Evolutionary conservation across 2,113 vertebrate species (phyloP).

Genomic region (Dipodomys spectabilis): DNA sequence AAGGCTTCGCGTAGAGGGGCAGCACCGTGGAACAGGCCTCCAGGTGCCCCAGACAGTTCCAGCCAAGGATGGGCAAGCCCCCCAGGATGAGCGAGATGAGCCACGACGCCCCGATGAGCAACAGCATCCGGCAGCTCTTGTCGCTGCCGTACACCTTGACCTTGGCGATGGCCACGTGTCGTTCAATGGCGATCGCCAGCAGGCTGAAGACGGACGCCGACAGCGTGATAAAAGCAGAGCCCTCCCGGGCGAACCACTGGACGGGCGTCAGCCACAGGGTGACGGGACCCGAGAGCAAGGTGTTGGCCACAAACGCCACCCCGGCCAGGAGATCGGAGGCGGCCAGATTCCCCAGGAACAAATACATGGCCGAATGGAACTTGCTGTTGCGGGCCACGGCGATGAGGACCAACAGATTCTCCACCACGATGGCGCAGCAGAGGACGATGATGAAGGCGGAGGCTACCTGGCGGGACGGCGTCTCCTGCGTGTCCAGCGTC

Average conservation of each 20-base stretch:
- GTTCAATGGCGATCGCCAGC: constrained; percentile 96
- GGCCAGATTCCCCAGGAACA: constrained; percentile 97
- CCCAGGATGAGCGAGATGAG: constrained; percentile 92
- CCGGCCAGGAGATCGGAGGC: constrained; percentile 96
- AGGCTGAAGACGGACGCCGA: constrained; percentile 96
- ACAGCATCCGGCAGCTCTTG: constrained; percentile 94
- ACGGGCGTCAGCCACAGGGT: constrained; percentile 91
- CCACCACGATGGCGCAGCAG: constrained; percentile 94
- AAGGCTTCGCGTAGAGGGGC: constrained; percentile 95
- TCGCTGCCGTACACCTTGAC: constrained; percentile 93
- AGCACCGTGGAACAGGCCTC: constrained; percentile 92
- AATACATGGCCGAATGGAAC: constrained; percentile 97
- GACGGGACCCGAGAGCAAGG: constrained; percentile 90
- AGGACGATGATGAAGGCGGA: constrained; percentile 89
- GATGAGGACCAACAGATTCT: constrained; percentile 94
- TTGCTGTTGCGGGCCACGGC: constrained; percentile 95
- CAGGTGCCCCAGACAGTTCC: constrained; percentile 94
- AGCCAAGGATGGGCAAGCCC: constrained; percentile 95
- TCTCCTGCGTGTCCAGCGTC: neutral
- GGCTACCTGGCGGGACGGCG: constrained; percentile 73
- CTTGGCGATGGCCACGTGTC: constrained; percentile 95
- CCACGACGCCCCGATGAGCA: constrained; percentile 97
- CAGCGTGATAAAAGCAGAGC: constrained; percentile 94
- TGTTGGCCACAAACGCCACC: constrained; percentile 94
- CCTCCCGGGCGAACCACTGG: constrained; percentile 96